Evolutionary conservation across 2,888 invertebrate genomes (phyloP).

Genomic region (Hirudinaria manillensis): DNA sequence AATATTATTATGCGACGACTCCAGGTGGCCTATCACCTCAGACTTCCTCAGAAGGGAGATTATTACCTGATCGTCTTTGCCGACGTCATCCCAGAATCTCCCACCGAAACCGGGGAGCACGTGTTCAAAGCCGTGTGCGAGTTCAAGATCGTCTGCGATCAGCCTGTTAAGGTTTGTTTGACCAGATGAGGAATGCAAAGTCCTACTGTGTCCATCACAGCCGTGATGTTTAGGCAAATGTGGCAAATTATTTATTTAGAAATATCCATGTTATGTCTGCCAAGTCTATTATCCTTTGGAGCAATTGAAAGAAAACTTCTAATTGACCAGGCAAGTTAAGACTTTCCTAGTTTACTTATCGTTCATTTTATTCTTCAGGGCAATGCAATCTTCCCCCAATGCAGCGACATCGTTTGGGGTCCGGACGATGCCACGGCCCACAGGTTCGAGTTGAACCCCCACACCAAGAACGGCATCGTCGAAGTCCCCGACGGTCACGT

Average conservation of each 20-base stretch:
- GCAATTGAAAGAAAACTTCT: background rate
- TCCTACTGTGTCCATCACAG: background rate
- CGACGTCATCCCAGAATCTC: conserved; percentile 47
- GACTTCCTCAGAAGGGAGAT: conserved; percentile 34
- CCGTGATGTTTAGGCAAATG: background rate
- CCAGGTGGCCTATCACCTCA: conserved; percentile 46
- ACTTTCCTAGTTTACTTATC: background rate
- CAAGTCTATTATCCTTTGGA: background rate
- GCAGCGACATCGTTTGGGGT: conserved; percentile 54
- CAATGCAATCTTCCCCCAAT: conserved; percentile 48
- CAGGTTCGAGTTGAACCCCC: conserved; percentile 51
- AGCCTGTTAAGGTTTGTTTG: conserved; percentile 43
- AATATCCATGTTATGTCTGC: background rate
- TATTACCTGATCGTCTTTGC: conserved; percentile 47
- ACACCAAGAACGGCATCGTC: conserved; percentile 45
- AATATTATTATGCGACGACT: too few relatives aligned
- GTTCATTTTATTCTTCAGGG: conserved; percentile 42
- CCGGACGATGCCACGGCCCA: conserved; percentile 41
- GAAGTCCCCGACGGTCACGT: conserved; percentile 45
- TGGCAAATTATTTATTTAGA: background rate
- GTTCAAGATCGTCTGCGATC: conserved; percentile 52
- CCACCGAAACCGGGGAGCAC: conserved; percentile 47
- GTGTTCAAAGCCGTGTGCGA: conserved; percentile 53
- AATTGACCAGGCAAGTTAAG: background rate
- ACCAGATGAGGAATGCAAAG: background rate